Conservation (phyloP, 2,797 vertebrate species). For the Ibycter americanus region DNA sequence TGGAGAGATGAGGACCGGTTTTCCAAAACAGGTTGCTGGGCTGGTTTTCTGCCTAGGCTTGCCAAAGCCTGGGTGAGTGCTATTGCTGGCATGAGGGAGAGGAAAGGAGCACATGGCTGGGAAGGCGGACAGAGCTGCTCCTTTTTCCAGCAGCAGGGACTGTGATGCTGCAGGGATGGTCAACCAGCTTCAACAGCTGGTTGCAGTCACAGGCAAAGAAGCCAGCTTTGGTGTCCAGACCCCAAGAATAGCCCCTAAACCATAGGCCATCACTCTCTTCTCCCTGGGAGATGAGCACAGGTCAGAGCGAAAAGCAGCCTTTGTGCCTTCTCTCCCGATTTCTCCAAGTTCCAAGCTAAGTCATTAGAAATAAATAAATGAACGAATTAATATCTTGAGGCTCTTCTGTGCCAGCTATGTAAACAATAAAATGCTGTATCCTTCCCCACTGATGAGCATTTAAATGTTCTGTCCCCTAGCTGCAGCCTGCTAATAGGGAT, state of each 20-base stretch:
- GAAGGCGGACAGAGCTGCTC: conserved; percentile 4
- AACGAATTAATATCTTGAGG: conserved; percentile 2
- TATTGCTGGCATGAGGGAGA: neutral
- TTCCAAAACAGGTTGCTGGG: neutral
- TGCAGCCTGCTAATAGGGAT: neutral
- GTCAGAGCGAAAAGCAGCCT: neutral
- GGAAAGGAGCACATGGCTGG: neutral
- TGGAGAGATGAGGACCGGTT: neutral
- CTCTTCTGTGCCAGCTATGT: neutral
- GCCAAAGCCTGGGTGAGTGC: neutral
- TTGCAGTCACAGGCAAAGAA: neutral
- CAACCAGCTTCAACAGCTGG: fast-evolving
- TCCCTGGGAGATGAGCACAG: neutral
- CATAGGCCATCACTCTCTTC: neutral
- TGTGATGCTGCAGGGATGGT: neutral
- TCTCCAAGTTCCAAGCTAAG: neutral
- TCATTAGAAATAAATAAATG: neutral
- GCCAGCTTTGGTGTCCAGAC: neutral
- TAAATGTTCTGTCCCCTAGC: neutral
- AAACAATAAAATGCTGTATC: neutral
- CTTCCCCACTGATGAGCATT: neutral
- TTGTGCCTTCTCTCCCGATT: neutral
- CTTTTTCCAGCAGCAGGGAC: neutral
- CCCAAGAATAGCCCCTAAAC: neutral
- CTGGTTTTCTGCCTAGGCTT: neutral